Percentiles rank a stretch among this genome's conserved stretches.
phyloP scores from a whole-genome alignment of 2,113 vertebrate species.

The Heterocephalus glaber region DNA sequence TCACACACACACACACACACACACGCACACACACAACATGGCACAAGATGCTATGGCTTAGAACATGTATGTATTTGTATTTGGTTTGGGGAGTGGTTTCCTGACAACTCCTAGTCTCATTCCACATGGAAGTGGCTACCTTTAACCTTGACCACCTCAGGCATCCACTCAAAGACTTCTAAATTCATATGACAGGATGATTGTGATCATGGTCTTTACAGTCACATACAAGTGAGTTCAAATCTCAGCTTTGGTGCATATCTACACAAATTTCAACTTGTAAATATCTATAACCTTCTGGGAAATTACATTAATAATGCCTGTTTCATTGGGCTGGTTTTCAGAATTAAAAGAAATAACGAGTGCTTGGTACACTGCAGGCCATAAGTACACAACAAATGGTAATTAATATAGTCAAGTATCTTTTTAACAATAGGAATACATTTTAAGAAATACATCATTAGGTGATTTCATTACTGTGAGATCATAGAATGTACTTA shows the following conservation, averaged over 20 bases:
- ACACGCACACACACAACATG: background rate
- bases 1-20: background rate
- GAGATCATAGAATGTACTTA: background rate
- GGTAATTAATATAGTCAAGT: background rate
- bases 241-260: background rate
- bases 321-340: background rate
- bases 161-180: background rate
- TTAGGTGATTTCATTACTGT: background rate
- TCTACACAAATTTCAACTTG: background rate
- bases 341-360: constrained; percentile 8
- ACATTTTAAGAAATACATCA: background rate
- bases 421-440: background rate
- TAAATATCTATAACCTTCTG: background rate
- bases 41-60: background rate
- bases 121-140: background rate
- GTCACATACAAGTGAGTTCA: background rate
- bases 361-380: background rate
- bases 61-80: background rate
- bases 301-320: background rate
- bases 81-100: background rate
- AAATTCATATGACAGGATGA: background rate
- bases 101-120: background rate
- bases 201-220: background rate
- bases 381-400: background rate
- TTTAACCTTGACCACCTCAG: background rate